Base-by-base conservation (phyloP, 1,140 invertebrate species). In the Pseudomyrmex pallidus region DNA sequence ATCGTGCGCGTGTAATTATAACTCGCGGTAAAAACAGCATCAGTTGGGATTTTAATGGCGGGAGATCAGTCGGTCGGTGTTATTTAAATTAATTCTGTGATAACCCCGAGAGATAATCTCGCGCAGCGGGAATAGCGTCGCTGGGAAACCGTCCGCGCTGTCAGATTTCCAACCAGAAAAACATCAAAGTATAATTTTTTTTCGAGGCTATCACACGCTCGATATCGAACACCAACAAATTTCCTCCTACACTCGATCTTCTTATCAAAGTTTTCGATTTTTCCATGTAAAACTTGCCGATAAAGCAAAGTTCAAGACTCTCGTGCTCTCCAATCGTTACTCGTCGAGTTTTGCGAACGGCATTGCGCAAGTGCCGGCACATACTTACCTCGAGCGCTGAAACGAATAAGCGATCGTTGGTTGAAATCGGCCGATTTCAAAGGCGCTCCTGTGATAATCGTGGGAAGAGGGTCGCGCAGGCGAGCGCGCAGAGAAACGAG, bases 41-140 rank as follows among this genome's bases (percentile, higher is more conserved):
- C 56, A 44, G 13, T 13, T 22, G 5, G 35, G 5, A 20, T 44
- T 77, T 68, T 68, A 68, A 82, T 61, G 59, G 61, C 5, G 48
- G 10, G 72, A 82, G 72, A 82, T 82, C 61, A 61, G 35, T 17
- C 52, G 85, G 84, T 80, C 74, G 54, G 74, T 84, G 82, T 90
- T 89, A 90, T 90, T 90, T 83, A 89, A 90, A 90, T 90, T 90
- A 89, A 89, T 90, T 90, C 83, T n/a, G n/a, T 67, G 88, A 90
- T 90, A 90, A 88, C 77, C 35, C 35, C 83, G 50, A n/a, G 1
- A 54, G 88, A 89, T 88, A 90, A 87, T 74, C 82, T 59, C 10
- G 48, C 20, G 22, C 46, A 12, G 70, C n/a, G 68, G 17, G 76
- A 57, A 86, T 56, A 46, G 35, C 57, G n/a, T n/a, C n/a, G 15